These are phyloP conservation scores for Ptilorrhoa leucosticta DNA, from an alignment of 2,113 vertebrate species.

Conservation along the genomic window DNA sequence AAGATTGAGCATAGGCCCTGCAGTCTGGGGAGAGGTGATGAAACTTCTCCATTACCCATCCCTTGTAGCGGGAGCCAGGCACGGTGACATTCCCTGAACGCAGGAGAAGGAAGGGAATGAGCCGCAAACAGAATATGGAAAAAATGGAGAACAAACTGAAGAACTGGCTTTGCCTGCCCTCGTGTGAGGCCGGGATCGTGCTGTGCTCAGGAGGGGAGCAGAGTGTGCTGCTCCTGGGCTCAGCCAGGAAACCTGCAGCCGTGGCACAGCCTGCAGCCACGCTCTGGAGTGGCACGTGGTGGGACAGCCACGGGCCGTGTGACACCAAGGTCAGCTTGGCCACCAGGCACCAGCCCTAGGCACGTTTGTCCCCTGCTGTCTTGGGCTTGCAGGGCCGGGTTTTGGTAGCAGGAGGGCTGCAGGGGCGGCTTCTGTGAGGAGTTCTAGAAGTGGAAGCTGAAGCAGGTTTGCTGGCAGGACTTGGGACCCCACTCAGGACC, in stretches of 20 bases:
- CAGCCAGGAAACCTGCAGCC: neutral
- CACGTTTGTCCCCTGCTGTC: rapidly evolving
- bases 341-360: neutral
- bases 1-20: conserved; percentile 17
- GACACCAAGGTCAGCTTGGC: neutral
- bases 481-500: neutral
- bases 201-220: neutral
- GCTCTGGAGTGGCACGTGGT: rapidly evolving
- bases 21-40: conserved; percentile 29
- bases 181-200: rapidly evolving
- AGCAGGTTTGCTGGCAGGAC: neutral
- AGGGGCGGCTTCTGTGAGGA: neutral
- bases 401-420: rapidly evolving
- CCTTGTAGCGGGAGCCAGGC: neutral
- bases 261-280: rapidly evolving
- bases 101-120: neutral
- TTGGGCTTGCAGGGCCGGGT: too few species aligned
- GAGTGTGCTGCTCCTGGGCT: neutral
- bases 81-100: neutral
- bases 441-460: neutral
- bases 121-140: neutral
- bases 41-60: conserved; percentile 48
- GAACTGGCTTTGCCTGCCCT: neutral
- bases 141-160: neutral
- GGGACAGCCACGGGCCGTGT: rapidly evolving